Evolutionary conservation across 2,113 vertebrate species (phyloP).

Genomic region (Gallinago undulata): DNA sequence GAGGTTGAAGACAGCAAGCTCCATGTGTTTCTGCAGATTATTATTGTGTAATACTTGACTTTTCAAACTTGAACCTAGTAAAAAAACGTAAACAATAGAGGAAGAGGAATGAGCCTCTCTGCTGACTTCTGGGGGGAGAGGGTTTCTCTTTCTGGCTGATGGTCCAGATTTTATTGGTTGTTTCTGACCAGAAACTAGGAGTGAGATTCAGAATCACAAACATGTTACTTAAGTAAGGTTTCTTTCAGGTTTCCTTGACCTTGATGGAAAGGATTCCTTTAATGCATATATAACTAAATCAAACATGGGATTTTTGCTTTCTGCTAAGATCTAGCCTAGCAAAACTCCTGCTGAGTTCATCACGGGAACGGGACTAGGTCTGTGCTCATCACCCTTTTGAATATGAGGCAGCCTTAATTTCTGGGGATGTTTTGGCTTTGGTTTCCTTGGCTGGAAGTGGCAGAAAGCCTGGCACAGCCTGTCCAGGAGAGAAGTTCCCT

Average conservation of each 20-base stretch:
- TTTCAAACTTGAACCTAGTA: not conserved
- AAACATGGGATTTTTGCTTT: not conserved
- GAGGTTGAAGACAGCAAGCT: not conserved
- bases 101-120: not conserved
- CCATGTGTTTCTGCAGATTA: not conserved
- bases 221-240: not conserved
- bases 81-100: not conserved
- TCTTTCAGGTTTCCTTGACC: not conserved
- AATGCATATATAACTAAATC: not conserved
- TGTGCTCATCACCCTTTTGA: not conserved
- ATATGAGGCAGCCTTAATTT: not conserved
- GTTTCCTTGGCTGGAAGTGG: not conserved
- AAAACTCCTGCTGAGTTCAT: not conserved
- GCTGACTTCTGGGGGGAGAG: not conserved
- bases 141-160: not conserved
- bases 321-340: not conserved
- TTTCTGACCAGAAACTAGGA: not conserved
- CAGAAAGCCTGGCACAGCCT: not conserved
- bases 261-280: not conserved
- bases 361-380: not conserved
- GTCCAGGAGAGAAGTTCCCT: not conserved
- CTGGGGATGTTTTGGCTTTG: not conserved
- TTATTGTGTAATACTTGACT: not conserved
- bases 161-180: not conserved
- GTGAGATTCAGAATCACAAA: not conserved